Conservation (phyloP, 2,797 vertebrate species). For the Sebastiscus tertius region DNA sequence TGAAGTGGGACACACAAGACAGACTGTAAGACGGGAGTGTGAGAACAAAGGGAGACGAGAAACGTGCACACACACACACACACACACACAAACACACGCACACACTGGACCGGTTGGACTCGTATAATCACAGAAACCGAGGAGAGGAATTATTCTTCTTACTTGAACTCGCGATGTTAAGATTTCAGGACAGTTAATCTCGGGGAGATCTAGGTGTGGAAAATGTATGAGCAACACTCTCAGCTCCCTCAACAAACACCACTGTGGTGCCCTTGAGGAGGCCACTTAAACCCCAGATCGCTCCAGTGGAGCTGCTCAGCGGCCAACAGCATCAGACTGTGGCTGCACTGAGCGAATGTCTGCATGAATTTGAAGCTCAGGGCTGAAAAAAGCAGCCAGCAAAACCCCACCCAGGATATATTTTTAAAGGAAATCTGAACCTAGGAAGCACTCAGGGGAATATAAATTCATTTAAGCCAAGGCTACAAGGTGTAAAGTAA, state of each 20-base stretch:
- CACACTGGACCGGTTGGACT: constrained; percentile 10
- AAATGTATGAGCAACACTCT: constrained; percentile 57
- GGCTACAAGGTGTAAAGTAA: constrained; percentile 51
- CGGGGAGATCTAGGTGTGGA: constrained; percentile 47
- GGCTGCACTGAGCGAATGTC: constrained; percentile 48
- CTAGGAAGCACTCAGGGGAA: constrained; percentile 32
- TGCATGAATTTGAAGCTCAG: constrained; percentile 61
- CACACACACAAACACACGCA: constrained; percentile 3
- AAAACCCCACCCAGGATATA: constrained; percentile 32
- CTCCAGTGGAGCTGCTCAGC: constrained; percentile 70
- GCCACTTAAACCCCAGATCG: constrained; percentile 67
- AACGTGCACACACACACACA: neutral
- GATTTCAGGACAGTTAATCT: constrained; percentile 61
- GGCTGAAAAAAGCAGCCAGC: constrained; percentile 30
- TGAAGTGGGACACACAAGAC: constrained; percentile 72
- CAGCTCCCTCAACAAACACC: constrained; percentile 51
- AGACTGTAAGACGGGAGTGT: constrained; percentile 60
- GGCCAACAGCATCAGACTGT: constrained; percentile 63
- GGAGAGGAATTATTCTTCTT: constrained; percentile 40
- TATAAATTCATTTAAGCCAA: constrained; percentile 52
- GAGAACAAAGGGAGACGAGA: constrained; percentile 75
- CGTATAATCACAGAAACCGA: constrained; percentile 30
- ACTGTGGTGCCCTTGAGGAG: constrained; percentile 59
- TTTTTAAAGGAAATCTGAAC: constrained; percentile 52
- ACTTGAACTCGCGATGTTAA: constrained; percentile 24